Evolutionary conservation across 1,140 invertebrate species (phyloP), one percentile per base, ranked within the genome.

Genomic region (Drosophila kepulauana): DNA sequence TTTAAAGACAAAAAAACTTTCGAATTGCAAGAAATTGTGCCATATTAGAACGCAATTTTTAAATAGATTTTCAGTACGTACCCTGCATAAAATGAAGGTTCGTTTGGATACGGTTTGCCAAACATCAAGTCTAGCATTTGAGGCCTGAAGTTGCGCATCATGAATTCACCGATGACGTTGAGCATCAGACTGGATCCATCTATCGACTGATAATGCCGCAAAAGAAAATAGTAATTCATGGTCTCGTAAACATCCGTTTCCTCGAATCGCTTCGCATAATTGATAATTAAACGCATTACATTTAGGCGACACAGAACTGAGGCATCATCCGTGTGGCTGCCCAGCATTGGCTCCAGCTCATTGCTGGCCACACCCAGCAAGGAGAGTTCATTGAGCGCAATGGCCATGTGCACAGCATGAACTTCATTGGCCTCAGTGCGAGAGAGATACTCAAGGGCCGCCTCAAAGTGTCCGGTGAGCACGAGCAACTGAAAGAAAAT

Each of bases 401-500:
- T 64, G n/a, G 62, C 49, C 62, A 64, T 64, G 49, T 64, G 62
- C 8, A 64, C 62, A 4, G 62, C 62, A 7, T 64, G 62, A 3
- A 25, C 15, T 4, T 35, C 33, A 11, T 41, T 41, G 15, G 11
- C 30, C 7, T 41, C 49, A 8, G 8, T 30, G 16, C 62, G 48
- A 5, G 11, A 15, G 6, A 64, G 8, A 6, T 28, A 30, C 35
- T 64, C 62, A n/a, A 64, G 15, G n/a, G 62, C 62, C 35, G 13
- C 48, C 25, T 64, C 62, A 3, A 64, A 16, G 20, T 54, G 49
- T 3, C 62, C 62, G 6, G 46, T 43, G 6, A 64, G 49, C 1
- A 64, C 35, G 4, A 64, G 48, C 25, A 43, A 1, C n/a, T 54
- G 16, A 11, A 64, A 64, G 49, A 52, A 43, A 1, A 11, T 11